Evolutionary conservation across 2,888 invertebrate species (phyloP), one percentile per base, ranked within the genome.

Genomic region (Megaustenia siamemsis): DNA sequence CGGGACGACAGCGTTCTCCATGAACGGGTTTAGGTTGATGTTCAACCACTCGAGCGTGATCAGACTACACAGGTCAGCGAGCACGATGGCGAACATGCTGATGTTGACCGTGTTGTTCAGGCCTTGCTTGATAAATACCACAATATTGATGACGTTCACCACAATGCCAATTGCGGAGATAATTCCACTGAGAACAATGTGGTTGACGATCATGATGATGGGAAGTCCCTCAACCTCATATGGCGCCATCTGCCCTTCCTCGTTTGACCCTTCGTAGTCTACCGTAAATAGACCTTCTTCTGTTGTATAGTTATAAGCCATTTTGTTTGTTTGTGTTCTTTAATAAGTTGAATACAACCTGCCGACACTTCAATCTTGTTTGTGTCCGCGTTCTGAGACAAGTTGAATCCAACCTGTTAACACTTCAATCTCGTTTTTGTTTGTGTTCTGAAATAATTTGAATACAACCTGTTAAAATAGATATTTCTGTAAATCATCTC

Each of bases 101-200:
- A 73, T 73, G 73, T 73, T 73, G 12, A 73, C 43, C 10, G 73
- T 73, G 38, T 73, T 45, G 43, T 40, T n/a, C 43, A 73, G 43
- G 24, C 73, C 45, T 43, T 73, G 73, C 24, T 43, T 73, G 4
- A 73, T 12, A 38, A 73, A 73, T 24, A 73, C 24, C 4, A 73
- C 24, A 2, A 73, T 73, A 35, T 21, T 73, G 73, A 73, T 40
- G 24, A 43, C 43, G 40, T 73, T 73, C 12, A 35, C 24, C 10
- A 73, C 12, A 8, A 73, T 73, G 15, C 73, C 73, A 15, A 73
- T 6, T 18, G 43, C 6, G 32, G 32, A 68, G 6, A 68, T 35
- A n/a, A 28, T 4, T 35, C 66, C 66, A n/a, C 66, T 68, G 6
- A 68, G 66, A 35, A 68, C n/a, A 32, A 68, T 6, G 18, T 68